Base-by-base conservation (phyloP, 2,797 vertebrate species). In the Periparus ater region DNA sequence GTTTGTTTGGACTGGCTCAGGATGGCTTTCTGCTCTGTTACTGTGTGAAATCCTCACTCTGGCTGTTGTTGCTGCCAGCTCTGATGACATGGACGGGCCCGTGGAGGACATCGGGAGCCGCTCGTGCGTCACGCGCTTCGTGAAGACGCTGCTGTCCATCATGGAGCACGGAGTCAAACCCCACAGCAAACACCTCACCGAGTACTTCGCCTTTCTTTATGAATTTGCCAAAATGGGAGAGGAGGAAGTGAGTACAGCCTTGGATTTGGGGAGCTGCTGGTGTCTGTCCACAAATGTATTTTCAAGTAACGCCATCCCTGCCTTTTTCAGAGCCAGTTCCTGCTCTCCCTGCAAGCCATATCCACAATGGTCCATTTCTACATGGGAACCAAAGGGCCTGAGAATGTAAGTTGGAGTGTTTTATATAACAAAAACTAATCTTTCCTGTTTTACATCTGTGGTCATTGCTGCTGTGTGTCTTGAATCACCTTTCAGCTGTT, bases 341-440 rank as follows among this genome's bases (percentile, higher is more conserved):
- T 99, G 96, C 98, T 99, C 97, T 99, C 99, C 3, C 96, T 99
- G 55, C 99, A 99, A 98, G 99, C 99, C 91, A 99, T 99, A 93
- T 99, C 99, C 91, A 99, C 99, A 60, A 99, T 99, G 99, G 99
- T 99, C 40, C 99, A 99, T 96, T 99, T 99, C 98, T 99, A 99
- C 98, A 99, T 99, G 99, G 99, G 99, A 95, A 99, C 99, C 83
- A 99, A 99, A 98, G 99, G 99, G 32, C 99, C 99, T 25, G 99
- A 99, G 97, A 99, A 99, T 47, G 99, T 99, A 94, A 98, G 99
- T 98, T 60, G 3, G n/a, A 62, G 1, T 51, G 11, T 51, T 65
- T 73, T 57, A 26, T 25, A 2, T 17, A 30, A 50, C 1, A 2
- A 57, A 34, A 78, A 7, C 8, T 26, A 7, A 20, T 20, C 15